Evolutionary conservation across 1,140 invertebrate genomes (phyloP).

Genomic region (Diorhabda sublineata): DNA sequence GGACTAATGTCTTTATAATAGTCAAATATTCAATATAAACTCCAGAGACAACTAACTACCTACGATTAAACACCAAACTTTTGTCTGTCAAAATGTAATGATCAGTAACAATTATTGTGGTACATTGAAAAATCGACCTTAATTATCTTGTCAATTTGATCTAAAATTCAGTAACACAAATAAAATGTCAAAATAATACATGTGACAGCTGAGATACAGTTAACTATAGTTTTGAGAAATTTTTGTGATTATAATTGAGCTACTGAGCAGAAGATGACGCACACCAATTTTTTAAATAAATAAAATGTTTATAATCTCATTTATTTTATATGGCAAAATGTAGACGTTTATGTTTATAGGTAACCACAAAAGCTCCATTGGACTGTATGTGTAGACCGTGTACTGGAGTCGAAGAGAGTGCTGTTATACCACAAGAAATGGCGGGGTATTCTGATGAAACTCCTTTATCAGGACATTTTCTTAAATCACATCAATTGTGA

Average conservation of each 20-base stretch:
- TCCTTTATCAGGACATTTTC: slow-evolving; percentile 68
- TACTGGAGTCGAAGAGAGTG: slow-evolving; percentile 79
- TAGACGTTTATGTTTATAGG: slow-evolving; percentile 51
- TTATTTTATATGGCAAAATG: no score
- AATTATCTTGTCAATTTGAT: background rate
- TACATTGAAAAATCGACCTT: background rate
- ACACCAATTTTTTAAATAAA: no score
- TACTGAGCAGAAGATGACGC: no score
- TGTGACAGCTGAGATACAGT: background rate
- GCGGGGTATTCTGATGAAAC: slow-evolving; percentile 80
- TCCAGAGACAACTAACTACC: no score
- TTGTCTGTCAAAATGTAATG: background rate
- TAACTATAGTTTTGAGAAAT: no score
- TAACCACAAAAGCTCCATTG: slow-evolving; percentile 83
- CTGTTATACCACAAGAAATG: slow-evolving; percentile 85
- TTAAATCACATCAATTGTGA: slow-evolving; percentile 49
- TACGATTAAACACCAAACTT: background rate
- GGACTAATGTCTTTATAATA: no score
- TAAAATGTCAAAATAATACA: background rate
- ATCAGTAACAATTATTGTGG: background rate
- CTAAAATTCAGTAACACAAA: background rate
- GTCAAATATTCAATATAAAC: no score
- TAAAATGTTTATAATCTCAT: no score
- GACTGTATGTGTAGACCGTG: slow-evolving; percentile 94
- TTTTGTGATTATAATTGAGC: no score